Evolutionary conservation across 2,797 vertebrate species (phyloP).

Genomic region (Clarias platycephalus): DNA sequence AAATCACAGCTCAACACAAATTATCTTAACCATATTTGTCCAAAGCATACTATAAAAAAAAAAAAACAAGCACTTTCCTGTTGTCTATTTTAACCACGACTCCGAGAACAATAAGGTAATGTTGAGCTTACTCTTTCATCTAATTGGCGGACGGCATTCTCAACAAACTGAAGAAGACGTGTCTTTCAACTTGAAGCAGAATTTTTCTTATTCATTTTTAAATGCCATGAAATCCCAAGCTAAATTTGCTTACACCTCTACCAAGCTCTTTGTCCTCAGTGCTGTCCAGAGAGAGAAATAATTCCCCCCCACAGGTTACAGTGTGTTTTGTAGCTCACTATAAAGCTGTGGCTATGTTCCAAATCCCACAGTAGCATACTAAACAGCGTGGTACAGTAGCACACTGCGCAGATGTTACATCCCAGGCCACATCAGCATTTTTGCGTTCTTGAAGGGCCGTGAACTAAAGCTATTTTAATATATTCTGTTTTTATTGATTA

Average conservation of each 20-base stretch:
- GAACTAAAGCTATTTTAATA: background rate
- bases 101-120: constrained; percentile 1
- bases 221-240: background rate
- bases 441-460: background rate
- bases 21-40: background rate
- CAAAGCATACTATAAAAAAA: background rate
- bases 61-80: background rate
- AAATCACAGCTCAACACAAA: background rate
- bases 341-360: constrained; percentile 4
- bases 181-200: background rate
- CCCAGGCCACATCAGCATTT: background rate
- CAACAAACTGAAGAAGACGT: background rate
- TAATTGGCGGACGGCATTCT: background rate
- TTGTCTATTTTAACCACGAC: background rate
- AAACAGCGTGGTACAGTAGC: background rate
- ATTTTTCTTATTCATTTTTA: background rate
- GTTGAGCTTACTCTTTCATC: background rate
- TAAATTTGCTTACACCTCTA: background rate
- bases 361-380: constrained; percentile 1
- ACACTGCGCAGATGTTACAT: constrained; percentile 13
- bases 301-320: background rate
- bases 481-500: background rate
- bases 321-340: background rate
- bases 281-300: background rate
- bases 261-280: background rate